These are phyloP conservation scores for Dissostichus mawsoni DNA, from an alignment of 2,113 vertebrate genomes.

Conservation along the genomic window DNA sequence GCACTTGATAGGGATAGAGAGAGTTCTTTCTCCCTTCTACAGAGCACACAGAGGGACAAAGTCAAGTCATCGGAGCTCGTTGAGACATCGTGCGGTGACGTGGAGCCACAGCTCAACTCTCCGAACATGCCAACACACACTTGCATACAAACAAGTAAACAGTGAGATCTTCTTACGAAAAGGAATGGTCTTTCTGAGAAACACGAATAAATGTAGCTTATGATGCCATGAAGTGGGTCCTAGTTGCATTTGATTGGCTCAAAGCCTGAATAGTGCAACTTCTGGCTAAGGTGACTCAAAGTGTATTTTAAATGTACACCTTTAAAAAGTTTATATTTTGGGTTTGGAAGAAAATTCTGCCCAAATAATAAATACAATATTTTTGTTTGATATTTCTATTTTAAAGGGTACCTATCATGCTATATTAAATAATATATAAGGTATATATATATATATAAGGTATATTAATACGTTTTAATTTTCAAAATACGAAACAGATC, in stretches of 20 bases:
- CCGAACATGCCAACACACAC: not conserved
- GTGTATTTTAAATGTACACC: no score
- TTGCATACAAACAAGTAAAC: slow-evolving; percentile 24
- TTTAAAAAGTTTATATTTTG: no score
- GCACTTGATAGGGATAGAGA: slow-evolving; percentile 18
- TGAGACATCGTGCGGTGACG: slow-evolving; percentile 8
- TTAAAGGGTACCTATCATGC: no score
- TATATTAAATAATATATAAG: no score
- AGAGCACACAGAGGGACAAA: slow-evolving; percentile 17
- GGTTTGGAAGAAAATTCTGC: no score
- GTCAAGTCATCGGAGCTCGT: slow-evolving; percentile 26
- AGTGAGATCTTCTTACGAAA: slow-evolving; percentile 28
- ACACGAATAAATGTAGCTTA: slow-evolving; percentile 34
- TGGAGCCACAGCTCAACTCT: slow-evolving; percentile 12
- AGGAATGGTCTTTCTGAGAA: slow-evolving; percentile 36
- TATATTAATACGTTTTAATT: no score
- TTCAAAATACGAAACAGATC: no score
- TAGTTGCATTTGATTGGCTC: slow-evolving; percentile 7
- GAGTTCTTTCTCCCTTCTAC: slow-evolving; percentile 31
- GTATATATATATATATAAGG: no score
- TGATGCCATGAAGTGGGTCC: not conserved
- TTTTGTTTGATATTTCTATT: no score
- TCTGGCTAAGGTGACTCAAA: not conserved
- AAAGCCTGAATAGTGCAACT: not conserved
- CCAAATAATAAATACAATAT: no score